Percentiles rank a stretch among this genome's conserved stretches.
Conservation (phyloP, 2,113 vertebrate genomes). For the Nibea coibor region DNA sequence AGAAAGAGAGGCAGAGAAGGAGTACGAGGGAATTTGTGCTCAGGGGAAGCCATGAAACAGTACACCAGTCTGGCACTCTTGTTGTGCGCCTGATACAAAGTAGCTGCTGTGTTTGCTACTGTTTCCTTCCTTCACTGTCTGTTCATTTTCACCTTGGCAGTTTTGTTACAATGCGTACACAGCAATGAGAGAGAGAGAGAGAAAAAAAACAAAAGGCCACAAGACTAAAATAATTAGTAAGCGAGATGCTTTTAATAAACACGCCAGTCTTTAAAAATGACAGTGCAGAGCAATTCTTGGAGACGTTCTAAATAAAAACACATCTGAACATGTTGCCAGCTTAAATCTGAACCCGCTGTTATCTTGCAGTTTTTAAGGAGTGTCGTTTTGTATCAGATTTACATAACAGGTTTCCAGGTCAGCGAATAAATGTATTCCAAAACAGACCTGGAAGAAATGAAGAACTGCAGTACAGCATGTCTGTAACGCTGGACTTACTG, state of each 20-base stretch:
- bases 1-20: constrained; percentile 6
- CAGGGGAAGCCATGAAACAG: constrained; percentile 49
- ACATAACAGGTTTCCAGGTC: constrained; percentile 19
- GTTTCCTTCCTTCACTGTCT: constrained; percentile 45
- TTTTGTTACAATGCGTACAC: not conserved
- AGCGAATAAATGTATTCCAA: constrained; percentile 29
- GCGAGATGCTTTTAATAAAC: not conserved
- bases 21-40: constrained; percentile 20
- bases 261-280: not conserved
- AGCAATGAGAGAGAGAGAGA: not conserved
- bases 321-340: not conserved
- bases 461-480: constrained; percentile 42
- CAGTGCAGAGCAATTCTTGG: not conserved
- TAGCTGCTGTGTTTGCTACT: constrained; percentile 47
- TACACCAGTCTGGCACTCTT: constrained; percentile 50
- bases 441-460: constrained; percentile 28
- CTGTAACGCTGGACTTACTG: constrained; percentile 6
- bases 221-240: not conserved
- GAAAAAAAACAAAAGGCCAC: not conserved
- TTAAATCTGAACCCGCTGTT: constrained; percentile 3
- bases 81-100: constrained; percentile 40
- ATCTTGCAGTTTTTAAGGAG: not conserved
- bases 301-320: not conserved
- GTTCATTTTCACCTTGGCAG: constrained; percentile 11
- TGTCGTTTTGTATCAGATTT: constrained; percentile 1